A percentile compares a stretch with the other conserved stretches of the same genome.
Evolutionary conservation across 2,113 vertebrate species (phyloP).

Genomic region (Sceloporus undulatus): DNA sequence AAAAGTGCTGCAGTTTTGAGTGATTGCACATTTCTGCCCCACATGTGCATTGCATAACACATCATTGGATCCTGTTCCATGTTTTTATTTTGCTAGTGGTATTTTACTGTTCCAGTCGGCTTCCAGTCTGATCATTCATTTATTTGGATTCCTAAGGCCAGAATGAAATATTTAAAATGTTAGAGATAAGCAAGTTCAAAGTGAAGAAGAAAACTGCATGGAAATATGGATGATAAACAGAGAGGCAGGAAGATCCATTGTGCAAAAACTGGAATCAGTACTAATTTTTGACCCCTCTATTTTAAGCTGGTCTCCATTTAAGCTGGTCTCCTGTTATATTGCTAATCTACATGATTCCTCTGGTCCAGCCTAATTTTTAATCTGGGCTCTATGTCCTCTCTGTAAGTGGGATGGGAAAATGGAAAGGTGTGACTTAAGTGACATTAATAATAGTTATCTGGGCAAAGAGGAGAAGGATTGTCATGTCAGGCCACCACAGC

Average conservation of each 20-base stretch:
- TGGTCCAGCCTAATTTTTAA: background rate
- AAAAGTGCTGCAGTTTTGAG: background rate
- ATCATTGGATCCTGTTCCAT: background rate
- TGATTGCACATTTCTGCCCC: background rate
- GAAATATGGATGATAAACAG: background rate
- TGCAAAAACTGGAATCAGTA: background rate
- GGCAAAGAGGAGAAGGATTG: background rate
- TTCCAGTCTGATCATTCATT: background rate
- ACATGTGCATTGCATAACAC: background rate
- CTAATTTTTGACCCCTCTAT: background rate
- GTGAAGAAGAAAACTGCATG: background rate
- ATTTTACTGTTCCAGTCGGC: background rate
- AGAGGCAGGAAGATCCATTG: background rate
- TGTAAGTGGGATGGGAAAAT: background rate
- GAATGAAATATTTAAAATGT: background rate
- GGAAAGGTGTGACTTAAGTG: no score
- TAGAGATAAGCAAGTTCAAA: background rate
- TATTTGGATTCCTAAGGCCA: background rate
- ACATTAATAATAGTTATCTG: background rate
- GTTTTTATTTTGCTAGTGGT: background rate
- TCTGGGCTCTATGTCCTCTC: background rate
- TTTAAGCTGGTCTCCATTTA: background rate
- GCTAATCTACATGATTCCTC: background rate
- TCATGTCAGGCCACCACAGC: background rate
- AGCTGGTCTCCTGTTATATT: background rate